phyloP scores from a whole-genome alignment of 2,797 vertebrate genomes.

The Cirrhinus mrigala region DNA sequence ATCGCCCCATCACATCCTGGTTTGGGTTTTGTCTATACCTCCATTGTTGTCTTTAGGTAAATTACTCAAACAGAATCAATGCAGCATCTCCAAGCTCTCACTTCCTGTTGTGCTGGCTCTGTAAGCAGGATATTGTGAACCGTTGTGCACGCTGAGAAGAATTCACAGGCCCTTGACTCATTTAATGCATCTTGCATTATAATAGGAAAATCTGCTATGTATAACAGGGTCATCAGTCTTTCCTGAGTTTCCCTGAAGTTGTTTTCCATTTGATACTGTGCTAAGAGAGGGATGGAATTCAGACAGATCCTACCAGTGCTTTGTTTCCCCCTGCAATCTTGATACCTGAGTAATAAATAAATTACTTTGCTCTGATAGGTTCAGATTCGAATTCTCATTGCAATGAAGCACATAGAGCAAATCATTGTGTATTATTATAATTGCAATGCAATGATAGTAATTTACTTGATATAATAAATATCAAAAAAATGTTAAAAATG shows the following conservation, averaged over 20 bases:
- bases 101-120: constrained; percentile 8
- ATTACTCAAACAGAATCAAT: constrained; percentile 37
- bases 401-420: too few relatives aligned
- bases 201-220: constrained; percentile 23
- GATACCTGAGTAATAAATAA: background rate
- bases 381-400: background rate
- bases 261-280: background rate
- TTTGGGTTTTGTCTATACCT: constrained; percentile 1
- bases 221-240: constrained; percentile 32
- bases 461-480: background rate
- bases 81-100: constrained; percentile 8
- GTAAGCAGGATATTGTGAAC: constrained; percentile 22
- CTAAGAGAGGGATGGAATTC: background rate
- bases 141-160: background rate
- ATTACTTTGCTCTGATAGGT: background rate
- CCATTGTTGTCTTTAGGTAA: constrained; percentile 22
- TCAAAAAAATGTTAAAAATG: background rate
- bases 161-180: constrained; percentile 19
- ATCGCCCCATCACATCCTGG: constrained; percentile 19
- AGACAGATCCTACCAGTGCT: background rate
- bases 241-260: constrained; percentile 2
- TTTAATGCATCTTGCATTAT: constrained; percentile 42
- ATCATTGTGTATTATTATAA: background rate
- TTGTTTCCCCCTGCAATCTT: constrained; percentile 6
- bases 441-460: background rate